phyloP scores from a whole-genome alignment of 53 echinoderm and acorn worm genomes.

The Glandiceps talaboti region DNA sequence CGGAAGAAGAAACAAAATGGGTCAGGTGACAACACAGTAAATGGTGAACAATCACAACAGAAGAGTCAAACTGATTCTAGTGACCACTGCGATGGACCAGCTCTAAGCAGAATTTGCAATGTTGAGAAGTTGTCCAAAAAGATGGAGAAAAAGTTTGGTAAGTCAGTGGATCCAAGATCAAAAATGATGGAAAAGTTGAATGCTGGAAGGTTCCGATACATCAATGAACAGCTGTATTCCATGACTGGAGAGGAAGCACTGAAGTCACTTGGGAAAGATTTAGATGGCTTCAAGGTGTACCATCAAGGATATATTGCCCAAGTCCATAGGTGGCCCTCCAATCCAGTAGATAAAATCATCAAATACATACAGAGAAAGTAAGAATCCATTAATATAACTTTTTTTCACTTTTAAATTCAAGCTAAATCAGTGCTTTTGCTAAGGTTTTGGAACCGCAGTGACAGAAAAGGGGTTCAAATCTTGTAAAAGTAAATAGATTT shows the following conservation, averaged over 20 bases:
- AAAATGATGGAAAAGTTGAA: constrained; percentile 54
- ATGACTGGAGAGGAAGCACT: constrained; percentile 50
- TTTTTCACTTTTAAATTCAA: no score
- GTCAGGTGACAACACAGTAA: background rate
- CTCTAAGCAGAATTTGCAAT: background rate
- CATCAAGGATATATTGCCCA: constrained; percentile 72
- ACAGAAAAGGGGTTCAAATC: no score
- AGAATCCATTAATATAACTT: no score
- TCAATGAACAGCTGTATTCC: constrained; percentile 80
- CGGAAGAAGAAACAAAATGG: background rate
- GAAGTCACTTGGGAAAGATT: constrained; percentile 36
- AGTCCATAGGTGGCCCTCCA: constrained; percentile 72
- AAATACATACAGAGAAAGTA: constrained; percentile 53
- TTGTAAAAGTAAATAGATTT: no score
- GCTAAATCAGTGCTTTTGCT: no score
- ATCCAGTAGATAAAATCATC: constrained; percentile 75
- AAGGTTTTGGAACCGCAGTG: no score
- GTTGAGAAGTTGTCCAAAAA: background rate
- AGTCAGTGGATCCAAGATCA: constrained; percentile 18
- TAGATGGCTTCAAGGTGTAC: constrained; percentile 56
- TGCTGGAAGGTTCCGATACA: constrained; percentile 63
- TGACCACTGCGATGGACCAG: no score
- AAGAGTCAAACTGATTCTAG: no score
- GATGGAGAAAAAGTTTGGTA: background rate
- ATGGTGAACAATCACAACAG: no score